Conservation (phyloP, 2,797 vertebrate genomes). For the Gobio occitaniae region DNA sequence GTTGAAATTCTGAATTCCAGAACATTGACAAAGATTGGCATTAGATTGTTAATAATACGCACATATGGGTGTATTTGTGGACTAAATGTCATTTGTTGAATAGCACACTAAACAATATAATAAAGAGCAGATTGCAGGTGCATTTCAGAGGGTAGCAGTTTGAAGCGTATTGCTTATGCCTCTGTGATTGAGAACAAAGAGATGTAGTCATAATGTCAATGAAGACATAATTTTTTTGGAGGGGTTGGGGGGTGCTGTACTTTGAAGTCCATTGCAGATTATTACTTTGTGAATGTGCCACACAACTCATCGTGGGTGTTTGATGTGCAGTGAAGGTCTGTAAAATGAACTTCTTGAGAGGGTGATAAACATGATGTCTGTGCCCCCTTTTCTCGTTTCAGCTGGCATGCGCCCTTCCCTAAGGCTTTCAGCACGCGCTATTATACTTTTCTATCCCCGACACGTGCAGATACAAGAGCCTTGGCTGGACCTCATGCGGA, state of each 20-base stretch:
- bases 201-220: constrained; percentile 52
- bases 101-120: neutral
- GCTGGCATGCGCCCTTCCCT: constrained; percentile 68
- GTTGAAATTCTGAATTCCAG: neutral
- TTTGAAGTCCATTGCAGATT: constrained; percentile 32
- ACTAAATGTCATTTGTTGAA: neutral
- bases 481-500: constrained; percentile 71
- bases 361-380: constrained; percentile 53
- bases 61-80: neutral
- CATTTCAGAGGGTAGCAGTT: constrained; percentile 59
- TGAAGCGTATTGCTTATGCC: constrained; percentile 69
- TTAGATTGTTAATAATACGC: neutral
- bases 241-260: neutral
- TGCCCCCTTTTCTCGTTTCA: constrained; percentile 54
- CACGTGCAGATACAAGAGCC: constrained; percentile 73
- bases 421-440: constrained; percentile 65
- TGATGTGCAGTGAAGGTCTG: constrained; percentile 21
- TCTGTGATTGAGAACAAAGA: constrained; percentile 72
- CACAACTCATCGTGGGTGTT: constrained; percentile 17
- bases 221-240: neutral
- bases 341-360: constrained; percentile 40
- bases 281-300: constrained; percentile 18
- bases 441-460: constrained; percentile 70
- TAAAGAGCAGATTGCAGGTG: constrained; percentile 70
- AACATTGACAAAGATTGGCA: neutral